Base-by-base conservation (phyloP, 2,113 vertebrate species). In the Megaceryle maxima region DNA sequence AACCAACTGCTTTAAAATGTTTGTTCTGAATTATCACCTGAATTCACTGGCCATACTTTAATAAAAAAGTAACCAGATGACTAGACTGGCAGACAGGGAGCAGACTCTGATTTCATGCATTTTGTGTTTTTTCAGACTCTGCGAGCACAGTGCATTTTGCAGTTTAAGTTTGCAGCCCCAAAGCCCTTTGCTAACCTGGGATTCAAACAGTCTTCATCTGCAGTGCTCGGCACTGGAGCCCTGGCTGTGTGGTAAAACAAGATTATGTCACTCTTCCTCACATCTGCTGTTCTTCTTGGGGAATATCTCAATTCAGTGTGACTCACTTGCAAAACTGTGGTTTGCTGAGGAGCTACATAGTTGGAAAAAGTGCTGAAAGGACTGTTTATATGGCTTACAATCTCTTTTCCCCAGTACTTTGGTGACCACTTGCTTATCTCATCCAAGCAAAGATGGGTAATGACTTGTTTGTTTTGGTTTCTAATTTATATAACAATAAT, bases 261-360 rank as follows among this genome's bases (percentile, higher is more conserved):
- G 67, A 67, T 83, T 62, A 83, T 82, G 48, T 94, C 93, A 83
- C 37, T 59, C 48, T 86, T 37, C 51, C 82, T 95, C 51, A 72
- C 80, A 92, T 78, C 80, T 97, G 94, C 80, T 5, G 0, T 75
- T 84, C 80, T 83, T 95, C 84, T 89, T 90, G 69, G 56, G 56
- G 86, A 87, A 78, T 86, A 60, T 81, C 43, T 93, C n/a, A 57
- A 41, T 73, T 86, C 73, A 87, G 28, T 2, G 5, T 41, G 24
- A 88, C 76, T 92, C 6, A 62, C 8, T 43, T 94, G 79, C 79
- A 87, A 87, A 90, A 56, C 11, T 59, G 29, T 72, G 73, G 57
- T 74, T 90, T 93, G 48, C 59, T 91, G 62, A 57, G 63, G n/a
- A 91, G 11, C 2, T 59, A 10, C 13, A 11, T 35, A 56, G 33